Base-by-base conservation (phyloP, 1,140 invertebrate species). In the Kradibia gibbosae region DNA sequence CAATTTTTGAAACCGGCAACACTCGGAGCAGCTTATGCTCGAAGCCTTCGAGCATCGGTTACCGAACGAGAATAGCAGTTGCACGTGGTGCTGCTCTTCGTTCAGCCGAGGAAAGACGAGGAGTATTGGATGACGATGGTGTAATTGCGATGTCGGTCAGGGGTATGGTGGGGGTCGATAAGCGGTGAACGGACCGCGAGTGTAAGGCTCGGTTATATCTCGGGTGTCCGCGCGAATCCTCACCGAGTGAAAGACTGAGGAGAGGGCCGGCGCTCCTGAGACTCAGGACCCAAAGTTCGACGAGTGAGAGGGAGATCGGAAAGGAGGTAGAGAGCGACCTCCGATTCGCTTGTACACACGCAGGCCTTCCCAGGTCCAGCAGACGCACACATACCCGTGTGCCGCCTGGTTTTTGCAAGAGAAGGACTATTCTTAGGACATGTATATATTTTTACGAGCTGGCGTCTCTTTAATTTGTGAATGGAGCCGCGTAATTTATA, bases 191-290 rank as follows among this genome's bases (percentile, higher is more conserved):
- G 50, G 20, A 53, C 3, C 50, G 50, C 50, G 50, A 53, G 20
- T 57, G n/a, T n/a, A n/a, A n/a, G 5, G 57, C 8, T 28, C 57
- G 57, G 57, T 15, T 28, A 31, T 13, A 25, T 1, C 20, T n/a
- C 57, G 57, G 50, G 5, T 31, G 53, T 76, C 53, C 55, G 10
- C 48, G 88, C 87, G 86, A 85, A 84, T 85, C 87, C 87, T 90
- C 83, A 85, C 83, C 85, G 87, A 86, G 85, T 86, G 89, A 88
- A 88, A 90, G 89, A 91, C 90, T 91, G 89, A 89, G 85, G 88
- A 87, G 86, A 83, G n/a, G 72, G 80, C 78, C 81, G 78, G 83
- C 81, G 85, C 39, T 15, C n/a, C n/a, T 28, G 1, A 11, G 0
- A 8, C n/a, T 4, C 45, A n/a, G 42, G 71, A 13, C 42, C 71